Evolutionary conservation across 2,888 invertebrate species (phyloP).

Genomic region (Euplexia lucipara): DNA sequence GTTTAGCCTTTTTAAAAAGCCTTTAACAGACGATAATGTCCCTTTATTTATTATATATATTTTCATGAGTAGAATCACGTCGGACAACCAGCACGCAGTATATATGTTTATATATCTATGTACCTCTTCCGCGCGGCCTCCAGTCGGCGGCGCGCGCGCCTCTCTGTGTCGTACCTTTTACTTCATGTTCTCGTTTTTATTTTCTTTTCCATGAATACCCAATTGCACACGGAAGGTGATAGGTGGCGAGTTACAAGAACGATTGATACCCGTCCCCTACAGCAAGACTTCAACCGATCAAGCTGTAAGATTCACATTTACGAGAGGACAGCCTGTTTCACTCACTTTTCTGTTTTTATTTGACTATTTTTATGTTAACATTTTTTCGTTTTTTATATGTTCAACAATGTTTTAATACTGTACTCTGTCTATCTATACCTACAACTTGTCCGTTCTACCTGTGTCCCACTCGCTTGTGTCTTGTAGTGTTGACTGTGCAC

Average conservation of each 20-base stretch:
- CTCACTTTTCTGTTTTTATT: constrained; percentile 81
- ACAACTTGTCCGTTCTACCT: constrained; percentile 79
- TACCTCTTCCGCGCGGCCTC: constrained; percentile 43
- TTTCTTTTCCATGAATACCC: constrained; percentile 95
- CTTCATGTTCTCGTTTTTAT: constrained; percentile 91
- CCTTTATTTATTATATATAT: constrained; percentile 6
- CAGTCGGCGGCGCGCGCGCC: constrained; percentile 55
- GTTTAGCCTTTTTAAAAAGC: not conserved
- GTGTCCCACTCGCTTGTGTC: constrained; percentile 75
- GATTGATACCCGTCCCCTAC: constrained; percentile 99
- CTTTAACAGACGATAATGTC: not conserved
- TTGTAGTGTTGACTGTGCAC: constrained; percentile 80
- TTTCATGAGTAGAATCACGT: constrained; percentile 58
- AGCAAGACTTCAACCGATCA: constrained; percentile 99
- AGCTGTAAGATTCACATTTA: constrained; percentile 96
- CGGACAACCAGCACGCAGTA: constrained; percentile 63
- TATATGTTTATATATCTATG: constrained; percentile 56
- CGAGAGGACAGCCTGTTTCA: constrained; percentile 80
- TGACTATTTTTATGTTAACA: constrained; percentile 76
- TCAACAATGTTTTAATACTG: constrained; percentile 81
- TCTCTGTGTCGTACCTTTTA: constrained; percentile 83
- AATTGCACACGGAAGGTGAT: constrained; percentile 99
- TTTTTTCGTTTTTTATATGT: constrained; percentile 81
- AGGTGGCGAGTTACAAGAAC: constrained; percentile 99
- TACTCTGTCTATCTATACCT: constrained; percentile 85